phyloP scores from a whole-genome alignment of 2,113 vertebrate species.

The Sylvicapra grimmia region DNA sequence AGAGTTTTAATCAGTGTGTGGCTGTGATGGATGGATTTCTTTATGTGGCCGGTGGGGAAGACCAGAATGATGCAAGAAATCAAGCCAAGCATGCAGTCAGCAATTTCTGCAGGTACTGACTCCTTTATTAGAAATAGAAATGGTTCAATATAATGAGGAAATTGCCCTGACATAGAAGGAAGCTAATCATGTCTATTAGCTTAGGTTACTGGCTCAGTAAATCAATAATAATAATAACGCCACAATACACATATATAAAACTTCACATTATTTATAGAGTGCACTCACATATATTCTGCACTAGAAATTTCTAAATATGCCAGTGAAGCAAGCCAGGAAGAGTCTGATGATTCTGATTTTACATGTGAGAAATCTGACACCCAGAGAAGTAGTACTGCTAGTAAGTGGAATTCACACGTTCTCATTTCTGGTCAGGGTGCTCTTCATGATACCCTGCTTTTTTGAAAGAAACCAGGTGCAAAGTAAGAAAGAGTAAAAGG shows the following conservation, averaged over 20 bases:
- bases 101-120: slow-evolving; percentile 96
- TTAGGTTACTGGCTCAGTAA: neutral
- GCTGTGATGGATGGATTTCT: slow-evolving; percentile 97
- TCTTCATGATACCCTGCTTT: neutral
- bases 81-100: slow-evolving; percentile 99
- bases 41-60: slow-evolving; percentile 97
- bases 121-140: slow-evolving; percentile 31
- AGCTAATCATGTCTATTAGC: neutral
- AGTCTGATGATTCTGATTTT: neutral
- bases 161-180: neutral
- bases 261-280: neutral
- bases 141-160: neutral
- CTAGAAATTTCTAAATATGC: neutral
- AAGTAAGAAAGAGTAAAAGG: slow-evolving; percentile 3
- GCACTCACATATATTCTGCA: neutral
- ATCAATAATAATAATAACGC: neutral
- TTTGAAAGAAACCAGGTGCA: neutral
- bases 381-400: neutral
- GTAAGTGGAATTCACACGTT: neutral
- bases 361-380: neutral
- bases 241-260: neutral
- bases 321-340: neutral
- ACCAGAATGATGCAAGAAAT: slow-evolving; percentile 99
- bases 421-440: neutral
- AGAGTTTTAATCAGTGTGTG: slow-evolving; percentile 98